phyloP scores from a whole-genome alignment of 1,140 invertebrate species.

The Euschistus heros region DNA sequence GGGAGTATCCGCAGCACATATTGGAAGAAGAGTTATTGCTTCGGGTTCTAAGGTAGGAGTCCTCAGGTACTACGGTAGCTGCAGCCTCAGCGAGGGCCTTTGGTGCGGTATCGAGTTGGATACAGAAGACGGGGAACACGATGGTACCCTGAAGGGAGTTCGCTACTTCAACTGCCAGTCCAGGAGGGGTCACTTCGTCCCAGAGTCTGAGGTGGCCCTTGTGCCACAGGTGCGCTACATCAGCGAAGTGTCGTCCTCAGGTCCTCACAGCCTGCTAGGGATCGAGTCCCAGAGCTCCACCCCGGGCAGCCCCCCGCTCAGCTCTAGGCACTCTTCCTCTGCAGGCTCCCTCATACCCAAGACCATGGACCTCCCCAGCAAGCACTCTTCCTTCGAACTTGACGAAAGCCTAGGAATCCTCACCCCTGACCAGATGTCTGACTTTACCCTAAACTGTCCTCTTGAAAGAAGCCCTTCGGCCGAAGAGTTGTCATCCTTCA shows the following conservation, averaged over 20 bases:
- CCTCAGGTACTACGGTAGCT: slow-evolving; percentile 45
- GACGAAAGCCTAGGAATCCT: slow-evolving; percentile 74
- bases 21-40: slow-evolving; percentile 44
- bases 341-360: slow-evolving; percentile 31
- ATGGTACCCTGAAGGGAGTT: slow-evolving; percentile 47
- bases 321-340: slow-evolving; percentile 33
- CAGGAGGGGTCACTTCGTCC: slow-evolving; percentile 42
- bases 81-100: slow-evolving; percentile 44
- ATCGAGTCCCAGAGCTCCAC: slow-evolving; percentile 25
- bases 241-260: slow-evolving; percentile 24
- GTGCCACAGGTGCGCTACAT: slow-evolving; percentile 19
- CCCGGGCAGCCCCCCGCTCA: slow-evolving; percentile 18
- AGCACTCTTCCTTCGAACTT: slow-evolving; percentile 61
- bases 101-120: slow-evolving; percentile 54
- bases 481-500: slow-evolving; percentile 24
- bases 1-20: slow-evolving; percentile 30
- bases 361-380: slow-evolving; percentile 37
- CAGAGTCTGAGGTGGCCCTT: slow-evolving; percentile 36
- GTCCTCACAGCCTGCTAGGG: slow-evolving; percentile 25
- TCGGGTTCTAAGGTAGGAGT: slow-evolving; percentile 41
- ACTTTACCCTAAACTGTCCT: slow-evolving; percentile 37
- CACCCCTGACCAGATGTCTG: slow-evolving; percentile 76
- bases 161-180: slow-evolving; percentile 42
- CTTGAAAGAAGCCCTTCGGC: slow-evolving; percentile 25
- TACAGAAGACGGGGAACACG: slow-evolving; percentile 47